Evolutionary conservation across 2,113 vertebrate genomes (phyloP), one percentile per base, ranked within the genome.

Genomic region (Desmodus rotundus): DNA sequence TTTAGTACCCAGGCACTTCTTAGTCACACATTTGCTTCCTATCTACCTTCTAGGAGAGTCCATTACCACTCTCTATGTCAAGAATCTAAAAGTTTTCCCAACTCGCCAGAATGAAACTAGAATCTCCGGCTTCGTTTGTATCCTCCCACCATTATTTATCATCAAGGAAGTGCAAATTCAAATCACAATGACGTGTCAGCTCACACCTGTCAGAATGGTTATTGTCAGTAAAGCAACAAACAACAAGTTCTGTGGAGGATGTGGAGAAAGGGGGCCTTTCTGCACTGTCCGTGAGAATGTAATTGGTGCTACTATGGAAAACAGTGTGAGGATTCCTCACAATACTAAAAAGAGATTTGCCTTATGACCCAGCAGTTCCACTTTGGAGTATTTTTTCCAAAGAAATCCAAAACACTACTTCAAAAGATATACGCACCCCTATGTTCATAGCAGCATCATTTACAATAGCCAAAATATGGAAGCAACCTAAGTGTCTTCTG

Each of bases 1-100:
- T 97, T 97, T 93, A 88, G n/a, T 87, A 12, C 90, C 88, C 8
- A 61, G 58, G 3, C 91, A 93, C 16, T 3, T 87, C 96, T 95
- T 7, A 1, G 28, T 94, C 88, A 77, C 47, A 91, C 73, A 43
- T 9, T 97, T 73, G 15, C 0, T 65, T 96, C 28, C 33, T 95
- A 82, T 94, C 95, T 96, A 38, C 16, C 52, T 97, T 97, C 72
- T 45, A 96, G 41, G 33, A 9, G 65, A 9, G 13, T 83, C 78
- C 15, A 9, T 76, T 93, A 94, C 96, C 22, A 95, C 96, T 93
- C 73, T 58, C 33, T 82, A 15, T 84, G 61, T 15, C 3, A 70
- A 93, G 50, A 95, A 95, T 90, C 92, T 92, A 95, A 94, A 68
- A 80, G 17, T 3, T 87, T 92, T 78, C 4, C 22, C 17, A 36